Evolutionary conservation across 1,140 invertebrate genomes (phyloP), one percentile per base, ranked within the genome.

Genomic region (Oedothorax gibbosus): DNA sequence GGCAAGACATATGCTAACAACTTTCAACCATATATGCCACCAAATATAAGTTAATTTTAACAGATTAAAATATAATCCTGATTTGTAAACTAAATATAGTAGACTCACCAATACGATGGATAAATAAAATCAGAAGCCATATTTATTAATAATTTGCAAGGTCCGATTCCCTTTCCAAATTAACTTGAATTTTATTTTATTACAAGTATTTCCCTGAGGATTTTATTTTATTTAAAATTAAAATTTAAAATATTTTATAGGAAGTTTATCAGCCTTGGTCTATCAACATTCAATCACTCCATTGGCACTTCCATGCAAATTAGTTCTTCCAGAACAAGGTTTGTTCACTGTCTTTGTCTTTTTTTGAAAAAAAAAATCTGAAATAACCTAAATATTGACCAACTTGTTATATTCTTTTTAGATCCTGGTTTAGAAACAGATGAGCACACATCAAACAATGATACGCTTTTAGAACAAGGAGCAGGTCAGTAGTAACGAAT

Each of bases 281-380:
- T 99, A 99, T 90, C 98, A 99, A 89, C 98, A 99, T 92, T 98
- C 97, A 20, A 94, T 99, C 7, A 99, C 97, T 87, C 95, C 96
- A 21, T 92, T 99, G 89, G 98, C 98, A 9, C 90, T 99, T 87
- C 98, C 98, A 2, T 96, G 95, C 88, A 94, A 95, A 87, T 91
- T 99, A 12, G 90, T 95, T 66, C 91, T 99, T 69, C 98, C 98
- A 8, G 95, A 96, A 86, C 89, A 90, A 54, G 94, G 94, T 88
- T 83, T 53, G n/a, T 57, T 9, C 11, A 54, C 21, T 4, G 10
- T 14, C 4, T 8, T 75, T 66, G 21, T 66, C 20, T 21, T 66
- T 18, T 18, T 20, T 9, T n/a, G n/a, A n/a, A 66, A 10, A 21
- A 66, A 21, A 66, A 0, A 66, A 66, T 21, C 10, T 15, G 11